Conservation (phyloP, 2,797 vertebrate species). For the Gastrophryne carolinensis region DNA sequence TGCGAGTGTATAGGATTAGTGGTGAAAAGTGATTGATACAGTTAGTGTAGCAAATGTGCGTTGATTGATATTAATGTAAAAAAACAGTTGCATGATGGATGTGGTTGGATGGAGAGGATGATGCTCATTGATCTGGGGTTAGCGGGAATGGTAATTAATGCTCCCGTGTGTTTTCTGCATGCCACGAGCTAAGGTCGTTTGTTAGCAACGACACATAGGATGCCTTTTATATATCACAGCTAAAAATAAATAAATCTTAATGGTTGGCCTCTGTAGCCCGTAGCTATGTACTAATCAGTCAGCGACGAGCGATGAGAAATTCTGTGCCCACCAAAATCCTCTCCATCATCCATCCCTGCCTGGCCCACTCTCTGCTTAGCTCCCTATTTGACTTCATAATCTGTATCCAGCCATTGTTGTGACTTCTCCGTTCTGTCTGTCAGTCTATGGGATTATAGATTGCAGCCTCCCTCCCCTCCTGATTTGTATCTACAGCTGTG, state of each 20-base stretch:
- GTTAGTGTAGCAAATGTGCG: not conserved
- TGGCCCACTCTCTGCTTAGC: not conserved
- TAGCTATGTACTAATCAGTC: not conserved
- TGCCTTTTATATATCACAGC: too few species aligned
- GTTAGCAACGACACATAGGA: not conserved
- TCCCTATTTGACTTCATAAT: too few species aligned
- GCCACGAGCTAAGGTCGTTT: too few species aligned
- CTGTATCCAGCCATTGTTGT: too few species aligned
- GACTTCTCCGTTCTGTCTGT: too few species aligned
- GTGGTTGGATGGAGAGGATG: not conserved
- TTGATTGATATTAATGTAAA: not conserved
- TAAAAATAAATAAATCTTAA: not conserved
- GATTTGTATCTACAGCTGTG: too few species aligned
- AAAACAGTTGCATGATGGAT: not conserved
- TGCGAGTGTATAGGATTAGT: not conserved
- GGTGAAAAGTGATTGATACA: not conserved
- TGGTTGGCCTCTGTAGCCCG: not conserved
- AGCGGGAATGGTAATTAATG: not conserved
- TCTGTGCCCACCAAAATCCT: too few species aligned
- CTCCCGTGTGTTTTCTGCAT: not conserved
- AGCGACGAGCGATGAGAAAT: too few species aligned
- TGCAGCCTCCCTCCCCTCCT: too few species aligned
- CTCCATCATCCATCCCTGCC: not conserved
- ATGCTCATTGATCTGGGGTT: not conserved
- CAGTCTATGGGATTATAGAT: too few species aligned